These are phyloP conservation scores for Ischnus inquisitorius DNA, from an alignment of 2,888 invertebrate genomes.

Conservation along the genomic window DNA sequence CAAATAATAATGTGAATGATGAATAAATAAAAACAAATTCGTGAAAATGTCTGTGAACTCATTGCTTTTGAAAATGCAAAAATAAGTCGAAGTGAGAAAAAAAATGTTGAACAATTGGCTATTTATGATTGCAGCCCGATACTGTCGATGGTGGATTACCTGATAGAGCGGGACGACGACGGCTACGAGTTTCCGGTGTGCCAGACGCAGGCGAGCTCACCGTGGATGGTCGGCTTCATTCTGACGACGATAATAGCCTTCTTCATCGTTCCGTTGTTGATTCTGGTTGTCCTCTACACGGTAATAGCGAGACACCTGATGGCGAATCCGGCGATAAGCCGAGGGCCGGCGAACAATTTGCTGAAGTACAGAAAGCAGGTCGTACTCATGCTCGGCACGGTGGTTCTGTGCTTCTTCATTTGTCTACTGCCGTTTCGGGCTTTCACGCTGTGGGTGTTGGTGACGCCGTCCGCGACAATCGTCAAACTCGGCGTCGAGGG, in stretches of 20 bases:
- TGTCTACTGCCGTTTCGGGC: constrained; percentile 96
- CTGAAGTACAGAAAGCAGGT: constrained; percentile 93
- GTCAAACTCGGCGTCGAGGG: constrained; percentile 91
- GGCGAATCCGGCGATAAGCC: constrained; percentile 91
- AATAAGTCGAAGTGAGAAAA: background rate
- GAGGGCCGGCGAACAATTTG: constrained; percentile 88
- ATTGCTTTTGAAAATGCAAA: no score
- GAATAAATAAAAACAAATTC: no score
- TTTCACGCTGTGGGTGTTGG: constrained; percentile 94
- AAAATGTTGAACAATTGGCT: background rate
- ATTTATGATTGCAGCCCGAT: constrained; percentile 91
- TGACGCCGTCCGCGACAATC: constrained; percentile 90
- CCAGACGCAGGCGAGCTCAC: constrained; percentile 91
- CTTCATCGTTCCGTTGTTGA: constrained; percentile 93
- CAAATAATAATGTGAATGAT: no score
- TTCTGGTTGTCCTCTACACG: constrained; percentile 93
- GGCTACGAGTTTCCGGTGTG: constrained; percentile 91
- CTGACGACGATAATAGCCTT: constrained; percentile 93
- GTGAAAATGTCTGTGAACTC: no score
- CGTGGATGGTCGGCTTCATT: constrained; percentile 93
- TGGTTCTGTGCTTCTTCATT: constrained; percentile 95
- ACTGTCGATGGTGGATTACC: constrained; percentile 92
- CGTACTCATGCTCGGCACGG: constrained; percentile 95
- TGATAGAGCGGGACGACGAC: constrained; percentile 90
- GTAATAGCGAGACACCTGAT: constrained; percentile 94